A percentile compares a stretch with the other conserved stretches of the same genome.
Evolutionary conservation across 1,140 invertebrate genomes (phyloP).

Genomic region (Micrasema minimum): DNA sequence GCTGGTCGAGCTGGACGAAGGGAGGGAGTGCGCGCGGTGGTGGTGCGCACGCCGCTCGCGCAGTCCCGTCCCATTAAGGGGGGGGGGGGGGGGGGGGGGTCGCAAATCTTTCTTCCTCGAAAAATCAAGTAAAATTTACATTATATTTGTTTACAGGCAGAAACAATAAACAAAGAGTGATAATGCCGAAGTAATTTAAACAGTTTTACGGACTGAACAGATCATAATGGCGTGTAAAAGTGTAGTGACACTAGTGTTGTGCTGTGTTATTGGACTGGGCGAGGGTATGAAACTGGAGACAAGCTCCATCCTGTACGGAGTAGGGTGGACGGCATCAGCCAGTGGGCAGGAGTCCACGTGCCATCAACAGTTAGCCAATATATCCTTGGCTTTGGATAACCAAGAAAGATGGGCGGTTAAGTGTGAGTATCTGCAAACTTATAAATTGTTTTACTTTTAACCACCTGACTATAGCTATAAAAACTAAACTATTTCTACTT

Average conservation of each 20-base stretch:
- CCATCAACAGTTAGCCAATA: slow-evolving; percentile 23
- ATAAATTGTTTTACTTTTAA: not conserved
- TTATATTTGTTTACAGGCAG: slow-evolving; percentile 12
- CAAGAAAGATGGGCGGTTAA: slow-evolving; percentile 43
- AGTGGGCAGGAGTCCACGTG: slow-evolving; percentile 2
- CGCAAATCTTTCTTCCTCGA: too few relatives aligned
- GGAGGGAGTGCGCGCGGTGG: too few relatives aligned
- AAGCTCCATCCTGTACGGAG: slow-evolving; percentile 8
- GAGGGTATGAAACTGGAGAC: slow-evolving; percentile 18
- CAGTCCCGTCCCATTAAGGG: too few relatives aligned
- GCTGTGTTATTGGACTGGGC: not conserved
- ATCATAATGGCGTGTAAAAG: not conserved
- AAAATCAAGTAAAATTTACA: too few relatives aligned
- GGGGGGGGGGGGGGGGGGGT: too few relatives aligned
- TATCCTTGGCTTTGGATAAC: slow-evolving; percentile 15
- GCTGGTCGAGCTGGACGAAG: too few relatives aligned
- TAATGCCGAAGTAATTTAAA: not conserved
- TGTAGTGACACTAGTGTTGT: not conserved
- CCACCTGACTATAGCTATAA: too few relatives aligned
- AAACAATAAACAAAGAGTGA: not conserved
- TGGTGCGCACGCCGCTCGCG: too few relatives aligned
- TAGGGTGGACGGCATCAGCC: not conserved
- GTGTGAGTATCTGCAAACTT: slow-evolving; percentile 29
- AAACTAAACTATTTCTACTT: too few relatives aligned
- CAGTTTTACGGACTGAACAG: not conserved